These are phyloP conservation scores for Phenganax subtilis DNA, from an alignment of 92 coral and sea anemone species.

Conservation along the genomic window DNA sequence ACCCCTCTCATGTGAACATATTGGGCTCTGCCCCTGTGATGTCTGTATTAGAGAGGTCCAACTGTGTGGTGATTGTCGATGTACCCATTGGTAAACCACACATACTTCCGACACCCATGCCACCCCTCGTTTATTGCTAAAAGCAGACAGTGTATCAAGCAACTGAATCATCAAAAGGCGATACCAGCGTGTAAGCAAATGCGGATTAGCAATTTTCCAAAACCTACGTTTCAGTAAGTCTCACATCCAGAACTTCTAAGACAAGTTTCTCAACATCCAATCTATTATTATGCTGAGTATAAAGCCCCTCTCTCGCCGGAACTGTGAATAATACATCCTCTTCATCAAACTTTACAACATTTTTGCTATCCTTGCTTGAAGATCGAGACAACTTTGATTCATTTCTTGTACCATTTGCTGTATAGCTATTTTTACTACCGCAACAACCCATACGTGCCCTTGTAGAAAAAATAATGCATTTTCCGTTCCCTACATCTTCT, in stretches of 20 bases:
- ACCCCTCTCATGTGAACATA: background rate
- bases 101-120: background rate
- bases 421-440: slow-evolving; percentile 10
- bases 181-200: background rate
- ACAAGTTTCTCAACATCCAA: slow-evolving; percentile 48
- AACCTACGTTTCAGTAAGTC: slow-evolving; percentile 88
- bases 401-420: background rate
- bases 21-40: too few relatives aligned
- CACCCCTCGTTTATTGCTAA: too few relatives aligned
- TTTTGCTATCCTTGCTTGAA: slow-evolving; percentile 5
- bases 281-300: background rate
- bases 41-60: too few relatives aligned
- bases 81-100: background rate
- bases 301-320: background rate
- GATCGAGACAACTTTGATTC: background rate
- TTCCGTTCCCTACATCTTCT: background rate
- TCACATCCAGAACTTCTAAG: slow-evolving; percentile 77
- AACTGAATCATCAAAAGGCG: too few relatives aligned
- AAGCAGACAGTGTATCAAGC: too few relatives aligned
- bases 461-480: background rate
- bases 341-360: slow-evolving; percentile 25
- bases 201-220: background rate
- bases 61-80: too few relatives aligned
- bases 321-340: slow-evolving; percentile 2
- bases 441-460: slow-evolving; percentile 30